Evolutionary conservation across 2,888 invertebrate genomes (phyloP).

Genomic region (Dexiosoma caninum): DNA sequence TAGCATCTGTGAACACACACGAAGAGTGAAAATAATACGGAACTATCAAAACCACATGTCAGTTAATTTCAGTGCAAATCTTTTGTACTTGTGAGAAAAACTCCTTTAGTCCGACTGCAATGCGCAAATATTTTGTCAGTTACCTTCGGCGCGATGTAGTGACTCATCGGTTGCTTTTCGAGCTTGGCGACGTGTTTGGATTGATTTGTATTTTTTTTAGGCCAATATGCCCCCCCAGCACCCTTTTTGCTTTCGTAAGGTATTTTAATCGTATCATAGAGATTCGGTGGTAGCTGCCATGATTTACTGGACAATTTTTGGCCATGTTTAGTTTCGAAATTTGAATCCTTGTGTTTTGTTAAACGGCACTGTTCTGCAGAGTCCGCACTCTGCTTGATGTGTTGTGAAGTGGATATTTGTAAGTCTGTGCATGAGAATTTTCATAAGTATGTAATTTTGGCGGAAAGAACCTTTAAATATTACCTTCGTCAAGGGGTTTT

Average conservation of each 20-base stretch:
- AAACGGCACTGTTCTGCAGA: neutral
- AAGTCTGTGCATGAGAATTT: neutral
- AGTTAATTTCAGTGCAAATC: neutral
- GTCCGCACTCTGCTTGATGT: neutral
- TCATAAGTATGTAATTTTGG: neutral
- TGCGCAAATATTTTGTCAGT: constrained; percentile 62
- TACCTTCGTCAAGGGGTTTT: neutral
- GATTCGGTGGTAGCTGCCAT: constrained; percentile 72
- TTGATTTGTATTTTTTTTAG: constrained; percentile 60
- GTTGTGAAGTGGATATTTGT: neutral
- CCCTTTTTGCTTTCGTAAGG: constrained; percentile 65
- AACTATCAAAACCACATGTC: neutral
- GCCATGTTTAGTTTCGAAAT: neutral
- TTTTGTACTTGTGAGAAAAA: constrained; percentile 68
- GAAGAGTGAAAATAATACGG: neutral
- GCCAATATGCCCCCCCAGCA: constrained; percentile 68
- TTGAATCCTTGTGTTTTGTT: neutral
- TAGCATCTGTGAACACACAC: constrained; percentile 67
- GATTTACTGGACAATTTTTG: neutral
- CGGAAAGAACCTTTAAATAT: neutral
- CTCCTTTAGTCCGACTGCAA: constrained; percentile 69
- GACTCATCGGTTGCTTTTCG: neutral
- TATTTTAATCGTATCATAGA: constrained; percentile 66
- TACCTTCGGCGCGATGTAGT: constrained; percentile 54
- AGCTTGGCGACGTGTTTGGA: neutral